Conservation (phyloP, 2,113 vertebrate species). For the Grammatotria lemairii region DNA sequence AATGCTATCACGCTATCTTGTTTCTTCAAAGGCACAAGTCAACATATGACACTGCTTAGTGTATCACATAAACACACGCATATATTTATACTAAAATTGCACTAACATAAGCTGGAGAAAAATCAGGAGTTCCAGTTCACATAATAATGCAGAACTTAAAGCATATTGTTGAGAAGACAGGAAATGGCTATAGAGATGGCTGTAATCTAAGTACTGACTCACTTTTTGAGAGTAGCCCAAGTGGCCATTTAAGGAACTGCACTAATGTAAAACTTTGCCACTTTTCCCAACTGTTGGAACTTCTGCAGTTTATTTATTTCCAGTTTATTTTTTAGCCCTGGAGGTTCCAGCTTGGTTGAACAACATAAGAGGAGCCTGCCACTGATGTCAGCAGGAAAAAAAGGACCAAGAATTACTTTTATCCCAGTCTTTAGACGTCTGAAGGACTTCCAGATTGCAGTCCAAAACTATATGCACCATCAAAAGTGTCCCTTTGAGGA, state of each 20-base stretch:
- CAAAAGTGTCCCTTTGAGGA: neutral
- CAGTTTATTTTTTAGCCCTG: neutral
- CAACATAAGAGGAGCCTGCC: neutral
- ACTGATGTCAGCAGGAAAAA: neutral
- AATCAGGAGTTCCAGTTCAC: neutral
- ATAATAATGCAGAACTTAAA: neutral
- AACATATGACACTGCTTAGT: neutral
- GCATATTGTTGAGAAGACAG: neutral
- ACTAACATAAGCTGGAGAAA: neutral
- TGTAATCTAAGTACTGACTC: neutral
- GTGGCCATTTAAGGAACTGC: neutral
- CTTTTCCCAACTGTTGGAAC: neutral
- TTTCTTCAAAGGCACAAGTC: neutral
- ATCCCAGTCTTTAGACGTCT: neutral
- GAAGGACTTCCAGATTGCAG: neutral
- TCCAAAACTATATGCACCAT: neutral
- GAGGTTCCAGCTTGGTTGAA: neutral
- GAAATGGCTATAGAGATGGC: neutral
- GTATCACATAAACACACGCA: neutral
- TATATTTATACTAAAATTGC: neutral
- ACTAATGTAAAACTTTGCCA: neutral
- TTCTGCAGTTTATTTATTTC: neutral
- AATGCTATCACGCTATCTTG: neutral
- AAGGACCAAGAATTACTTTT: neutral
- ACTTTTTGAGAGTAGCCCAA: neutral